Evolutionary conservation across 2,888 invertebrate species (phyloP).

Genomic region (Leptinotarsa haldemani): DNA sequence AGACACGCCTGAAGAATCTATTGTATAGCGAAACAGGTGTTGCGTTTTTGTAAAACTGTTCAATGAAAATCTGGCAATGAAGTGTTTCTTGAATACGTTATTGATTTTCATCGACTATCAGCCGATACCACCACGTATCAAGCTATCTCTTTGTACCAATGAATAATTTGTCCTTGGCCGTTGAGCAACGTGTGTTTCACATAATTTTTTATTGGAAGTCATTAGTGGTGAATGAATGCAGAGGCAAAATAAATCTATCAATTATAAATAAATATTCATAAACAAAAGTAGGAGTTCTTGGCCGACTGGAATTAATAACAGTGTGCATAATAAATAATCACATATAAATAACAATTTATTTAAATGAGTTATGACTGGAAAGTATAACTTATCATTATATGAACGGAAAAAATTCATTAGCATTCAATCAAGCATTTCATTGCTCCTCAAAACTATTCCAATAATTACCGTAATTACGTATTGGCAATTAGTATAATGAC

Average conservation of each 20-base stretch:
- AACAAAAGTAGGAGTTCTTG: not conserved
- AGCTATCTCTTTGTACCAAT: not conserved
- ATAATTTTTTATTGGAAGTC: not conserved
- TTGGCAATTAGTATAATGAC: constrained; percentile 10
- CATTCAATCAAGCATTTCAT: constrained; percentile 21
- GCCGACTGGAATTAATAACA: not conserved
- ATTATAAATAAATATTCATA: constrained; percentile 20
- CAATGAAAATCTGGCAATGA: too few relatives aligned
- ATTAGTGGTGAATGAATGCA: not conserved
- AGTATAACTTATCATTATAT: constrained; percentile 31
- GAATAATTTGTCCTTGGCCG: not conserved
- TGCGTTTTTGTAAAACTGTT: too few relatives aligned
- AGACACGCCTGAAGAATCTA: too few relatives aligned
- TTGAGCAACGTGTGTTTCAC: not conserved
- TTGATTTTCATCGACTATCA: too few relatives aligned
- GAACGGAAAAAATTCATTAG: constrained; percentile 29
- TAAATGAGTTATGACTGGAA: constrained; percentile 29
- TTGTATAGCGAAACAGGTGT: too few relatives aligned
- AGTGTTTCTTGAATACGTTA: too few relatives aligned
- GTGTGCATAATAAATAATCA: constrained; percentile 16
- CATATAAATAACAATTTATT: constrained; percentile 33
- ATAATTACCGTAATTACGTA: constrained; percentile 27
- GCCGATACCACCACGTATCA: too few relatives aligned
- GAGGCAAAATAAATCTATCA: not conserved
- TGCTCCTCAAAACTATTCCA: constrained; percentile 30